Conservation (phyloP, 1,140 invertebrate species). For the Papilio polytes region DNA sequence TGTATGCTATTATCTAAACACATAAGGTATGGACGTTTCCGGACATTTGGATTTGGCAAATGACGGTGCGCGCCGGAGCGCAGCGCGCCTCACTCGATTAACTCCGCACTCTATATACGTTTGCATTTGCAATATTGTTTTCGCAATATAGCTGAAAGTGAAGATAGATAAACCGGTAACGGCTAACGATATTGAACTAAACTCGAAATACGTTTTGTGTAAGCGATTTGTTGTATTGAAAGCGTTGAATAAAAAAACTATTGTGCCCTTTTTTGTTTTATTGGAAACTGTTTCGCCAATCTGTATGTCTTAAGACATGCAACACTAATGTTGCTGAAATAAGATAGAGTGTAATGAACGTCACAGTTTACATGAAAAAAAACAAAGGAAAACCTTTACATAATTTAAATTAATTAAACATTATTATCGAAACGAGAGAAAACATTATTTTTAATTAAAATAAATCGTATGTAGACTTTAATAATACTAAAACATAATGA, state of each 20-base stretch:
- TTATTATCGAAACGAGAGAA: not conserved
- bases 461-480: not conserved
- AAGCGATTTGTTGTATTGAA: not conserved
- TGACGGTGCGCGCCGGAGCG: not conserved
- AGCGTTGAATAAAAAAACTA: not conserved
- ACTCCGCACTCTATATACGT: not conserved
- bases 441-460: not conserved
- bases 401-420: not conserved
- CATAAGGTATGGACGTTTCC: not conserved
- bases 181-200: not conserved
- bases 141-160: constrained; percentile 22
- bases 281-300: not conserved
- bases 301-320: not conserved
- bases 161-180: constrained; percentile 20
- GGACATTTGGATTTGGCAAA: constrained; percentile 25
- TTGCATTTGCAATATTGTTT: constrained; percentile 24
- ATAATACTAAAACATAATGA: not conserved
- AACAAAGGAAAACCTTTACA: not conserved
- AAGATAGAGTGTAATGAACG: too few species aligned
- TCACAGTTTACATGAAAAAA: not conserved
- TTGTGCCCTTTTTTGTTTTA: not conserved
- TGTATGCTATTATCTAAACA: constrained; percentile 3
- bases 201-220: not conserved
- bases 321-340: not conserved
- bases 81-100: constrained; percentile 2